These are phyloP conservation scores for Hippopotamyrus pictus DNA, from an alignment of 2,797 vertebrate genomes.

Conservation along the genomic window DNA sequence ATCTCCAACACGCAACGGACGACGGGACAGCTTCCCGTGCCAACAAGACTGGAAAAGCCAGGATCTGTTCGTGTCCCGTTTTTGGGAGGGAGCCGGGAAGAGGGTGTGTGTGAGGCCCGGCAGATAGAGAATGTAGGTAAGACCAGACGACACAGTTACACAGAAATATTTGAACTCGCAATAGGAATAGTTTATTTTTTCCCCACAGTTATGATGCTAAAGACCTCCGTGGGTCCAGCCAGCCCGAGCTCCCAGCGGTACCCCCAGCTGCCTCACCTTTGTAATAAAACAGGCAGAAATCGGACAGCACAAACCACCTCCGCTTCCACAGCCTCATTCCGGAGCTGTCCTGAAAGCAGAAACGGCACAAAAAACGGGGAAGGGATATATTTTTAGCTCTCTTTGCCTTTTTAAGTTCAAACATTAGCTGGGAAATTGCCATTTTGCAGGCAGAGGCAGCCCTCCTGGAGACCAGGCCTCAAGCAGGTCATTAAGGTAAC, in stretches of 20 bases:
- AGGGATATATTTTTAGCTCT: conserved; percentile 15
- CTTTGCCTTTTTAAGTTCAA: conserved; percentile 29
- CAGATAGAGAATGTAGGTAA: background rate
- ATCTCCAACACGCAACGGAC: conserved; percentile 26
- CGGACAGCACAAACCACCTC: conserved; percentile 91
- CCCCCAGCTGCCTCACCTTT: conserved; percentile 71
- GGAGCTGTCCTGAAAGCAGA: conserved; percentile 79
- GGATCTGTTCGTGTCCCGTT: conserved; percentile 27
- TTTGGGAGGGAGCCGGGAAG: background rate
- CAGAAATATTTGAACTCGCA: background rate
- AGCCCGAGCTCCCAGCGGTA: background rate
- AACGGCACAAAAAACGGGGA: conserved; percentile 11
- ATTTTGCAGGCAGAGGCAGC: background rate
- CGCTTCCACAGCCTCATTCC: conserved; percentile 95
- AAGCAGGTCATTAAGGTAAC: background rate
- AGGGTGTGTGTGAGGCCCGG: background rate
- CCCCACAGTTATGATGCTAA: background rate
- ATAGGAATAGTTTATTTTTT: background rate
- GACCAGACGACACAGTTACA: background rate
- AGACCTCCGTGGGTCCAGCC: background rate
- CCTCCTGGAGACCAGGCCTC: conserved; percentile 10
- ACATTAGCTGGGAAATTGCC: background rate
- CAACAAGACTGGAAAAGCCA: conserved; percentile 13
- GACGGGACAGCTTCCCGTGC: background rate
- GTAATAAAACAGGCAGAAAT: conserved; percentile 95